Percentiles rank a stretch among this genome's conserved stretches.
Conservation (phyloP, 2,888 invertebrate species). For the Cordilura impudica region DNA sequence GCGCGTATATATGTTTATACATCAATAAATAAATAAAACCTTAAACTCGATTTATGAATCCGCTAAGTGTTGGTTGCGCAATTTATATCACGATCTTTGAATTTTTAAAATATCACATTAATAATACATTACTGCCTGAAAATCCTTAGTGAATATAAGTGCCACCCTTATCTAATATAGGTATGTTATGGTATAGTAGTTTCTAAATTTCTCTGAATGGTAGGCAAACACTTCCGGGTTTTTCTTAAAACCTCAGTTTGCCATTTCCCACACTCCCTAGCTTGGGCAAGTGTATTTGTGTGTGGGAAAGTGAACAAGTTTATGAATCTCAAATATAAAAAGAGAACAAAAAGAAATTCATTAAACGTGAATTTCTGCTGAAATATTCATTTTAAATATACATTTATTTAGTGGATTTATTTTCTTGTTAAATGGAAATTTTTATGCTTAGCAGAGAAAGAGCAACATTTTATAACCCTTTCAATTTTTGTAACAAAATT, state of each 20-base stretch:
- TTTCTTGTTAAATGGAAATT: background rate
- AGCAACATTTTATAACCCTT: background rate
- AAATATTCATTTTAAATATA: conserved; percentile 7
- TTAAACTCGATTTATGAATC: too few relatives aligned
- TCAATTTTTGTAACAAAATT: conserved; percentile 4
- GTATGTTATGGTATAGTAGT: conserved; percentile 1
- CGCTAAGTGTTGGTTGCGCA: too few relatives aligned
- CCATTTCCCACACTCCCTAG: background rate
- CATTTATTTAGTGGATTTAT: background rate
- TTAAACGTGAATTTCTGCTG: background rate
- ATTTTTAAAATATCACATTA: too few relatives aligned
- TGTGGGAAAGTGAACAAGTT: conserved; percentile 23
- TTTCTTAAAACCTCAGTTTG: conserved; percentile 24
- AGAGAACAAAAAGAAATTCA: conserved; percentile 38
- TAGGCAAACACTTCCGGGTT: conserved; percentile 60
- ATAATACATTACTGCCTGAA: too few relatives aligned
- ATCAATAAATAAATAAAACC: too few relatives aligned
- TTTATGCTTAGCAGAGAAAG: background rate
- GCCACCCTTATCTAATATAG: background rate
- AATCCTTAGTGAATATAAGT: too few relatives aligned
- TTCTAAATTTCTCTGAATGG: conserved; percentile 47
- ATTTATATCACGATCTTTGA: too few relatives aligned
- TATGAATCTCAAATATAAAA: conserved; percentile 43
- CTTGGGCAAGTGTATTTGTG: conserved; percentile 12
- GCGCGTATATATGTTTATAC: too few relatives aligned